A percentile compares a stretch with the other conserved stretches of the same genome.
Conservation (phyloP, 2,797 vertebrate genomes). For the Helarctos malayanus region DNA sequence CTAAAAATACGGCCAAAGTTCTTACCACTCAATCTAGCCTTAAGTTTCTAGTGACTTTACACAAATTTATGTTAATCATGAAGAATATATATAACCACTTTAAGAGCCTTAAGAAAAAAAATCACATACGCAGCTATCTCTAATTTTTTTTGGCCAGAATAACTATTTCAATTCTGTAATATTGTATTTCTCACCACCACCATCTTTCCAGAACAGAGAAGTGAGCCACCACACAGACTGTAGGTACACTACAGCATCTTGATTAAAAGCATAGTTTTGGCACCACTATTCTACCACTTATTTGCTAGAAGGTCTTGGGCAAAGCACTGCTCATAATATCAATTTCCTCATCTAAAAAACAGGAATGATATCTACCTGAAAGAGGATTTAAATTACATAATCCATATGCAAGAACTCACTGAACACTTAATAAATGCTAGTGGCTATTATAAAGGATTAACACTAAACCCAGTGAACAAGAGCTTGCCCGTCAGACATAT, state of each 20-base stretch:
- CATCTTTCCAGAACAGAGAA: background rate
- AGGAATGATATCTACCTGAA: background rate
- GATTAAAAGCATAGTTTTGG: conserved; percentile 4
- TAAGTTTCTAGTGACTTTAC: conserved; percentile 53
- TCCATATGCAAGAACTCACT: background rate
- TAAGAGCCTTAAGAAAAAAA: conserved; percentile 1
- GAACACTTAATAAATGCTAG: conserved; percentile 47
- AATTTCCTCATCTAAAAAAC: conserved; percentile 17
- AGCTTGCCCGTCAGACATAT: background rate
- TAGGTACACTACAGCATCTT: background rate
- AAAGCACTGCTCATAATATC: conserved; percentile 32
- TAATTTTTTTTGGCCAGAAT: background rate
- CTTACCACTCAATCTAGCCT: conserved; percentile 7
- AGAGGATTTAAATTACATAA: conserved; percentile 17
- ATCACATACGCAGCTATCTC: conserved; percentile 42
- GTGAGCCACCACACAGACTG: background rate
- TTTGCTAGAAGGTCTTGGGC: background rate
- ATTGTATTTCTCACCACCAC: conserved; percentile 47
- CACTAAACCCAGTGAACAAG: conserved; percentile 41
- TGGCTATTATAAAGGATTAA: conserved; percentile 42
- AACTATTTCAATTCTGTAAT: conserved; percentile 36
- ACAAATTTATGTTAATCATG: background rate
- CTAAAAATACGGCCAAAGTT: conserved; percentile 44
- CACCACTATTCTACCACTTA: conserved; percentile 25
- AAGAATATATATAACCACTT: conserved; percentile 8